Conservation (phyloP, 1,140 invertebrate species). For the Pogonognathellus flavescens region DNA sequence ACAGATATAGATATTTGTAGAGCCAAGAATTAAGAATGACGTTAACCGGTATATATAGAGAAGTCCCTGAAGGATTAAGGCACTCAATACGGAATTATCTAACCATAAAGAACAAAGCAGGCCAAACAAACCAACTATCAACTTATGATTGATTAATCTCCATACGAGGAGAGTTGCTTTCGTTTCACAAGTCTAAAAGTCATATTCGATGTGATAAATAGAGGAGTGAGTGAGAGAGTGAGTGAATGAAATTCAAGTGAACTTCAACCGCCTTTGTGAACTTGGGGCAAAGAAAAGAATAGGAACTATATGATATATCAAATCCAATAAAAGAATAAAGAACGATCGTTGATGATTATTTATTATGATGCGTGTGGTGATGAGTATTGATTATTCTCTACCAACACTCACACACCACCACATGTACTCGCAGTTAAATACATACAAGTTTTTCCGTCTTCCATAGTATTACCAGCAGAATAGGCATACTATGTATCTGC, state of each 20-base stretch:
- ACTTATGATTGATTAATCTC: slow-evolving; percentile 42
- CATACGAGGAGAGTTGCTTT: not conserved
- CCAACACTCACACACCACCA: not conserved
- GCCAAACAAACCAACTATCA: slow-evolving; percentile 5
- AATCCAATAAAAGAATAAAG: slow-evolving; percentile 28
- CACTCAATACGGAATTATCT: not conserved
- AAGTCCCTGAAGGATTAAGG: not conserved
- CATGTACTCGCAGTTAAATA: not conserved
- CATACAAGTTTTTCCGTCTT: not conserved
- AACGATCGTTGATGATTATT: slow-evolving; percentile 51
- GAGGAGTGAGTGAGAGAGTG: slow-evolving; percentile 30
- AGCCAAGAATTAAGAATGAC: not conserved
- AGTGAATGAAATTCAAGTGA: slow-evolving; percentile 9
- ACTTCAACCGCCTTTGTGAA: slow-evolving; percentile 20
- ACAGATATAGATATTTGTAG: too few species aligned
- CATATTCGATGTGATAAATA: not conserved
- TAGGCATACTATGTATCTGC: not conserved
- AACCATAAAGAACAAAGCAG: slow-evolving; percentile 10
- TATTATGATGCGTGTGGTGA: slow-evolving; percentile 53
- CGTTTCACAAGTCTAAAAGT: not conserved
- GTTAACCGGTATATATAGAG: not conserved
- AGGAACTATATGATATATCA: not conserved
- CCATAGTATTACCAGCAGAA: too few species aligned
- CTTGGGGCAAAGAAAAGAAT: slow-evolving; percentile 16
- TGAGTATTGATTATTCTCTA: slow-evolving; percentile 50